Evolutionary conservation across 2,888 invertebrate genomes (phyloP).

Genomic region (Masnerella sp.): DNA sequence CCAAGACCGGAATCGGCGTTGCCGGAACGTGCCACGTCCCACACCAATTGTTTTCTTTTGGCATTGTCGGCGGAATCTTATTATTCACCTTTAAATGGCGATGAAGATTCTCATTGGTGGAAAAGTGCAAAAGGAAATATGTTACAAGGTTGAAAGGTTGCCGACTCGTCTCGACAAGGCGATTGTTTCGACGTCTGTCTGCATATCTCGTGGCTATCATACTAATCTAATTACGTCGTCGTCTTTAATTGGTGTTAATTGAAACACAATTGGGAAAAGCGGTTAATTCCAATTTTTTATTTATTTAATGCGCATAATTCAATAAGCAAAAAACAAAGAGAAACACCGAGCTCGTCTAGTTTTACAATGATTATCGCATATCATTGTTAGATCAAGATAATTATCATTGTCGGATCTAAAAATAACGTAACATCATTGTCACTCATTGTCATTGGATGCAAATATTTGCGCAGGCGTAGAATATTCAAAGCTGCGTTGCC

Average conservation of each 20-base stretch:
- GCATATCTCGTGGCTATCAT: constrained; percentile 7
- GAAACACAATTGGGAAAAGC: neutral
- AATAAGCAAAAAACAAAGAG: too few relatives aligned
- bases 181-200: constrained; percentile 12
- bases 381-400: constrained; percentile 15
- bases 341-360: too few relatives aligned
- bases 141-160: constrained; percentile 66
- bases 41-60: constrained; percentile 34
- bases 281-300: neutral
- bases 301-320: neutral
- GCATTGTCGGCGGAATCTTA: neutral
- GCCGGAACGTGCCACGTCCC: constrained; percentile 14
- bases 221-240: constrained; percentile 16
- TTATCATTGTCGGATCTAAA: constrained; percentile 4
- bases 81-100: constrained; percentile 24
- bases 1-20: constrained; percentile 4
- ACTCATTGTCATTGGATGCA: constrained; percentile 23
- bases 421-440: constrained; percentile 29
- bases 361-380: too few relatives aligned
- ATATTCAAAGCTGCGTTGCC: too few relatives aligned
- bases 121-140: constrained; percentile 61
- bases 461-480: constrained; percentile 25
- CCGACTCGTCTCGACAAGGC: constrained; percentile 17
- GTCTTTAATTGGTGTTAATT: neutral
- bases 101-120: constrained; percentile 33